phyloP scores from a whole-genome alignment of 1,140 invertebrate species.

The Yoshiicerus persimilis region DNA sequence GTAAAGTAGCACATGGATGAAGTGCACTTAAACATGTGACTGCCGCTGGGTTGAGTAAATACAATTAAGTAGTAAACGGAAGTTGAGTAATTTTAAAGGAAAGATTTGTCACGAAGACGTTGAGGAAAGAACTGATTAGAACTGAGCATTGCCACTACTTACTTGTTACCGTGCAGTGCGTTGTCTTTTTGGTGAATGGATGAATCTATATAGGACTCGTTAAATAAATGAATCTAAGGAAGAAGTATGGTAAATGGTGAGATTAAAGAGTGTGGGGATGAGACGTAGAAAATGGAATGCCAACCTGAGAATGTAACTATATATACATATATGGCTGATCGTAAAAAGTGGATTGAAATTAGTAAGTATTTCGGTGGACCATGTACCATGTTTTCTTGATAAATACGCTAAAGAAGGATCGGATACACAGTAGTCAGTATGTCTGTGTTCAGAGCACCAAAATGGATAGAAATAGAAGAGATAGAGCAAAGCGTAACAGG shows the following conservation, averaged over 20 bases:
- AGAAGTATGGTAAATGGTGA: background rate
- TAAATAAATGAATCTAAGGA: background rate
- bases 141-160: background rate
- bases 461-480: background rate
- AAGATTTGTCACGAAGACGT: background rate
- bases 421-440: background rate
- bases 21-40: background rate
- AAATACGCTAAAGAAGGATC: background rate
- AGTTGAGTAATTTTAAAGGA: background rate
- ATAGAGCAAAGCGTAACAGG: constrained; percentile 29
- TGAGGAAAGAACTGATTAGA: background rate
- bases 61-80: background rate
- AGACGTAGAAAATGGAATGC: background rate
- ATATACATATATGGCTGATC: background rate
- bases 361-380: background rate
- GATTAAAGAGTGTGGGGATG: background rate
- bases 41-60: background rate
- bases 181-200: background rate
- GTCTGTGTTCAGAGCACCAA: background rate
- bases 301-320: background rate
- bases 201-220: background rate
- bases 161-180: background rate
- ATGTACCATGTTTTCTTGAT: background rate
- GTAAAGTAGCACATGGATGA: background rate
- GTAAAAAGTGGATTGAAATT: background rate